A percentile compares a stretch with the other conserved stretches of the same genome.
phyloP scores from a whole-genome alignment of 1,140 invertebrate species.

The Caenorhabditis elegans region DNA sequence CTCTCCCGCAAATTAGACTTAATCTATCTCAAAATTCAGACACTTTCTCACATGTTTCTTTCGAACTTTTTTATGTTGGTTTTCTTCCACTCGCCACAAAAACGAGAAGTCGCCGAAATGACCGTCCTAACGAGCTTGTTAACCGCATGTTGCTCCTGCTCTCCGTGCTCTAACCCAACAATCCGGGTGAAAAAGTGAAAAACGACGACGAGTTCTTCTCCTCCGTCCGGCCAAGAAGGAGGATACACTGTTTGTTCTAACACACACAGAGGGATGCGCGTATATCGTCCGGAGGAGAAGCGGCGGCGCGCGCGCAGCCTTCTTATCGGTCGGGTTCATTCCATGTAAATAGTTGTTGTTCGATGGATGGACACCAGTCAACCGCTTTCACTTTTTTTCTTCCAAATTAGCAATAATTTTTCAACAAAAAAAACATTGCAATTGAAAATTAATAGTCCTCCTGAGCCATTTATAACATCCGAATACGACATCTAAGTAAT shows the following conservation, averaged over 20 bases:
- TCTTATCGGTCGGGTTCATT: neutral
- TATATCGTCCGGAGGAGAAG: neutral
- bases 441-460: too few species aligned
- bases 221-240: too few species aligned
- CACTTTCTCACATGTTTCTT: too few species aligned
- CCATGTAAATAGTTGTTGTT: slow-evolving; percentile 7
- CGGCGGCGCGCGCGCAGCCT: neutral
- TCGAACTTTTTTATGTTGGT: neutral
- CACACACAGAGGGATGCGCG: neutral
- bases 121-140: slow-evolving; percentile 18
- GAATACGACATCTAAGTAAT: too few species aligned
- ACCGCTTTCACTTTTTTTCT: neutral
- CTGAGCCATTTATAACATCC: too few species aligned
- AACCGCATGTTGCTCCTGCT: slow-evolving; percentile 18
- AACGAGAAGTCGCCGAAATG: slow-evolving; percentile 18
- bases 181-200: neutral
- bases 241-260: neutral
- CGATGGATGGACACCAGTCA: neutral
- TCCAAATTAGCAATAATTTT: too few species aligned
- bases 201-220: neutral
- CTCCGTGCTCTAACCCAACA: neutral
- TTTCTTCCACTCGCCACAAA: neutral
- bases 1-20: too few species aligned
- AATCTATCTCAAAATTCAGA: too few species aligned
- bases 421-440: too few species aligned